Conservation (phyloP, 2,888 invertebrate genomes). For the Cerastis rubricosa region DNA sequence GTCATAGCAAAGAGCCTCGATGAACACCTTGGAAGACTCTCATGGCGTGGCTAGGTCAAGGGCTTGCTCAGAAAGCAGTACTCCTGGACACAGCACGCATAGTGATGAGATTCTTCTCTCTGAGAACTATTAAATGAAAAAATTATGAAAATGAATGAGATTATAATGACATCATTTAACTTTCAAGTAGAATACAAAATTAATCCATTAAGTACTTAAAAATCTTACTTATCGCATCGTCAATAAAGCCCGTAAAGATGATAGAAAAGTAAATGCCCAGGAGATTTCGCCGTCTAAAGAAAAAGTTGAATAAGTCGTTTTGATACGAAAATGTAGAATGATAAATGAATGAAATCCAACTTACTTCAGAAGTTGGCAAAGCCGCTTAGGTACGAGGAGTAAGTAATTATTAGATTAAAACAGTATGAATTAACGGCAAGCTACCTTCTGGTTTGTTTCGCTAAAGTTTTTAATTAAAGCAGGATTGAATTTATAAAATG, state of each 20-base stretch:
- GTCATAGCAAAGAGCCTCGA: background rate
- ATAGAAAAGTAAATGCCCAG: slow-evolving; percentile 43
- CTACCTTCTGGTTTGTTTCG: slow-evolving; percentile 39
- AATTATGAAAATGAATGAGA: too few relatives aligned
- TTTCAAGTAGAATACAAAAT: slow-evolving; percentile 7
- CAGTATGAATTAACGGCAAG: slow-evolving; percentile 54
- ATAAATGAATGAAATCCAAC: slow-evolving; percentile 68
- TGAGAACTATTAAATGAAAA: too few relatives aligned
- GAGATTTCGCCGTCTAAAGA: slow-evolving; percentile 55
- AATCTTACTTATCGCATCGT: slow-evolving; percentile 23
- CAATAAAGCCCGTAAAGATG: slow-evolving; percentile 39
- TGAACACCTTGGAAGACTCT: background rate
- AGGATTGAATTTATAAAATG: slow-evolving; percentile 33
- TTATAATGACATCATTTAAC: background rate
- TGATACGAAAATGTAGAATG: slow-evolving; percentile 63
- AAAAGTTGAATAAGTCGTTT: slow-evolving; percentile 71
- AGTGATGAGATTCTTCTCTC: background rate
- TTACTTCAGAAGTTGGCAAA: slow-evolving; percentile 57
- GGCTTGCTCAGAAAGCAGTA: background rate
- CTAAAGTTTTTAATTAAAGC: slow-evolving; percentile 43
- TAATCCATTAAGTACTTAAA: slow-evolving; percentile 12
- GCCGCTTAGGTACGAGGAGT: slow-evolving; percentile 52
- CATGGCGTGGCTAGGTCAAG: background rate
- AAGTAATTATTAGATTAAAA: slow-evolving; percentile 66
- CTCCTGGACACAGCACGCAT: background rate